These are phyloP conservation scores for Trogon surrucura DNA, from an alignment of 2,113 vertebrate species.

Conservation along the genomic window DNA sequence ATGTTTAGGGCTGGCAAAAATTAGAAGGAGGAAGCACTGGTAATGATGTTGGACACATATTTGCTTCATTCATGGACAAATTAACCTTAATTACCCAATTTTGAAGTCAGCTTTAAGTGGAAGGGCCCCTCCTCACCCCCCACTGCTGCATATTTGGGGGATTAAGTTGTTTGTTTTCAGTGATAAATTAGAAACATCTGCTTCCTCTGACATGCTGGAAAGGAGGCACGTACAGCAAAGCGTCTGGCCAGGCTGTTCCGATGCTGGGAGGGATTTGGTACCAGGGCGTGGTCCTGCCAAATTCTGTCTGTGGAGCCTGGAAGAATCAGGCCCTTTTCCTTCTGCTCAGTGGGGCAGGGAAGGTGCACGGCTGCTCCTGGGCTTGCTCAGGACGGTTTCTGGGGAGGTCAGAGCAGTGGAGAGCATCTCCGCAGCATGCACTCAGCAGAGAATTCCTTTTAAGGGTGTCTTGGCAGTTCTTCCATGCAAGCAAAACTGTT, in stretches of 20 bases:
- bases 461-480: conserved; percentile 56
- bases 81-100: conserved; percentile 53
- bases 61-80: conserved; percentile 21
- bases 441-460: conserved; percentile 45
- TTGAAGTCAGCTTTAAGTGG: conserved; percentile 42
- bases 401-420: neutral
- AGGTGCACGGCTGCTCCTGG: neutral
- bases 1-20: neutral
- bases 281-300: neutral
- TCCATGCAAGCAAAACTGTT: conserved; percentile 47
- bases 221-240: neutral
- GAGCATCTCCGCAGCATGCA: neutral
- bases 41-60: neutral
- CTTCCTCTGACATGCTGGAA: conserved; percentile 10
- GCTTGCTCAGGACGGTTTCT: neutral
- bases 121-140: neutral
- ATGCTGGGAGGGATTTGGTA: fast-evolving
- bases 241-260: fast-evolving
- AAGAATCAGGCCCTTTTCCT: neutral
- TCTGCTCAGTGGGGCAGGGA: neutral
- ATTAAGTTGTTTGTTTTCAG: conserved; percentile 68
- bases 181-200: conserved; percentile 48
- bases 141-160: conserved; percentile 59
- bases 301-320: fast-evolving
- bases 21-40: neutral